Conservation (phyloP, 1,140 invertebrate genomes). For the Eufriesea mexicana region DNA sequence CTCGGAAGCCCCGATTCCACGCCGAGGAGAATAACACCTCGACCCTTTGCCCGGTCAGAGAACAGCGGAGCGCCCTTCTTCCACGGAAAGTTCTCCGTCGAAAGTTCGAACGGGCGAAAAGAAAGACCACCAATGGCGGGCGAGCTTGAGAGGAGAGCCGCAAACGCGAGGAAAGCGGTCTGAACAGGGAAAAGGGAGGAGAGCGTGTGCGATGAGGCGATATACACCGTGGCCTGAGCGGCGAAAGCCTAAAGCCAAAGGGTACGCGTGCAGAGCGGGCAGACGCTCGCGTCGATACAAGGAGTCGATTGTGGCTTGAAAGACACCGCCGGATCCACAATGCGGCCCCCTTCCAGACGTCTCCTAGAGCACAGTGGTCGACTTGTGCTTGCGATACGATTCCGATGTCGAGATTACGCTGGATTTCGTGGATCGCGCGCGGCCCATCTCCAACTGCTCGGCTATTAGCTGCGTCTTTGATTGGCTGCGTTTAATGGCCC, state of each 20-base stretch:
- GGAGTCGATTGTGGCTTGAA: slow-evolving; percentile 77
- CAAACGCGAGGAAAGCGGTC: neutral
- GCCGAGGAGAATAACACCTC: neutral
- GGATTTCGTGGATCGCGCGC: slow-evolving; percentile 71
- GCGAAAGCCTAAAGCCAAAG: neutral
- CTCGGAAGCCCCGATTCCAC: neutral
- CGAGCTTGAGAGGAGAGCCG: neutral
- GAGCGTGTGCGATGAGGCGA: slow-evolving; percentile 77
- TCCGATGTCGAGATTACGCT: slow-evolving; percentile 78
- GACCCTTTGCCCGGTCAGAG: neutral
- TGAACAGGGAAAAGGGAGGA: neutral
- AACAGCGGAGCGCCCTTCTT: neutral
- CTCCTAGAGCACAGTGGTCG: slow-evolving; percentile 74
- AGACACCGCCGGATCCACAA: slow-evolving; percentile 73
- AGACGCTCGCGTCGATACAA: slow-evolving; percentile 76
- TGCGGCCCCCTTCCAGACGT: slow-evolving; percentile 66
- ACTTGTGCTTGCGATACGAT: slow-evolving; percentile 79
- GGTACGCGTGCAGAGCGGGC: slow-evolving; percentile 8
- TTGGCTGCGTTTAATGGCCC: slow-evolving; percentile 81
- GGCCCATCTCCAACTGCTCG: slow-evolving; percentile 61
- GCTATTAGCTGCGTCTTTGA: slow-evolving; percentile 81
- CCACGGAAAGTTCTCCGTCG: neutral
- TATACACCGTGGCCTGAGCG: slow-evolving; percentile 57
- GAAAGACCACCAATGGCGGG: slow-evolving; percentile 55
- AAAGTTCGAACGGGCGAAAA: neutral